Base-by-base conservation (phyloP, 2,888 invertebrate species). In the Lepidocyrtinus sp. region DNA sequence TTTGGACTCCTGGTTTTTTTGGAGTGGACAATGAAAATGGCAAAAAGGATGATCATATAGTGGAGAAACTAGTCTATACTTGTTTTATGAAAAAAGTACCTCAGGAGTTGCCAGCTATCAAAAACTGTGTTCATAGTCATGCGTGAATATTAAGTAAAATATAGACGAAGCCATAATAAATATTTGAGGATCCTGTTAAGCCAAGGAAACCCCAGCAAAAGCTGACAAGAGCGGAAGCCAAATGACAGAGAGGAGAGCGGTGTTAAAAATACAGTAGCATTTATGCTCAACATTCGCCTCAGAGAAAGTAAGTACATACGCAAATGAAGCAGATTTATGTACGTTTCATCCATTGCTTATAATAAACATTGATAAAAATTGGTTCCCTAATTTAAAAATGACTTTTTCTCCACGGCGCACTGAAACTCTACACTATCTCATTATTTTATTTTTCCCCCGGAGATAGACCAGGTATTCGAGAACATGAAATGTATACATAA, bases 141-240 rank as follows among this genome's bases (percentile, higher is more conserved):
- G 55, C 55, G 55, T 55, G 55, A 55, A n/a, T n/a, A 17, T 55
- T 55, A 17, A 55, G 15, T 55, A 55, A 55, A 55, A 7, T 55
- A n/a, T 2, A 17, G n/a, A 55, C 9, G 55, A 55, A 55, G 55
- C 55, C 55, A n/a, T 55, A 55, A 55, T 55, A 55, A 55, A 55
- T 55, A 55, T 55, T 55, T 55, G 55, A 55, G 55, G 55, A 55
- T 55, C 55, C 55, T 55, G 55, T 55, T 55, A 55, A 55, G 55
- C 55, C 55, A 7, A 15, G 55, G 55, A 55, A 55, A 55, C 55
- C 55, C 55, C 55, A 55, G 55, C 5, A 55, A n/a, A 55, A 55
- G 55, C 55, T 55, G 55, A 55, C 55, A 55, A n/a, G 55, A 55
- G 17, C 55, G 55, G 55, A 55, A 55, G 55, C 55, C 55, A 55